A percentile compares a stretch with the other conserved stretches of the same genome.
These are phyloP conservation scores for Melanostoma scalare DNA, from an alignment of 2,888 invertebrate genomes.

Conservation along the genomic window DNA sequence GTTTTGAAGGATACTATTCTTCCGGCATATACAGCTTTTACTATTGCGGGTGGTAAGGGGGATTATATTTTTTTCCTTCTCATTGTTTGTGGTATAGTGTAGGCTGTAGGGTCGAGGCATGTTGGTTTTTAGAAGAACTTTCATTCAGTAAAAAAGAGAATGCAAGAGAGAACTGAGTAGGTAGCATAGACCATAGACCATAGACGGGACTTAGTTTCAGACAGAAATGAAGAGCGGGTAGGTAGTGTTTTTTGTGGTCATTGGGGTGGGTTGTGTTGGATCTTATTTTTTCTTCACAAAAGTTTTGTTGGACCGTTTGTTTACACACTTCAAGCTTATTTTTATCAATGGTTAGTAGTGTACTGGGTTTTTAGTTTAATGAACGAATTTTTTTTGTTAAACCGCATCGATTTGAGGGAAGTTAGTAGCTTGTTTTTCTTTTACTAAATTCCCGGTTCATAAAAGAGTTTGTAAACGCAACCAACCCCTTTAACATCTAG, in stretches of 20 bases:
- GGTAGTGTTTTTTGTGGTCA: constrained; percentile 14
- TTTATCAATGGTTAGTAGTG: constrained; percentile 6
- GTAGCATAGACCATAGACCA: not conserved
- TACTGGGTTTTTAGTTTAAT: not conserved
- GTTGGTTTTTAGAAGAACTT: constrained; percentile 30
- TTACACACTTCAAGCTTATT: constrained; percentile 38
- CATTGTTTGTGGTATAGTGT: constrained; percentile 9
- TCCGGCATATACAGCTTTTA: constrained; percentile 33
- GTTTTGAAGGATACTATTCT: constrained; percentile 25
- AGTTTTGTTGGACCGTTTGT: constrained; percentile 31
- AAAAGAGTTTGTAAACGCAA: no score
- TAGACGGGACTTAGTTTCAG: not conserved
- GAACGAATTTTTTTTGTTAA: not conserved
- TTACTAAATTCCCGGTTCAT: no score
- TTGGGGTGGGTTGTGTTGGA: constrained; percentile 12
- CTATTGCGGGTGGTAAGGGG: constrained; percentile 31
- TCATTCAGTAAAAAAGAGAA: constrained; percentile 67
- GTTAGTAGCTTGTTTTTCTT: no score
- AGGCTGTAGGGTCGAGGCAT: constrained; percentile 3
- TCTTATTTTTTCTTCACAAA: constrained; percentile 5
- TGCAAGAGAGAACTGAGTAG: constrained; percentile 31
- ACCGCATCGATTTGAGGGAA: not conserved
- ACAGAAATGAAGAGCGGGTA: constrained; percentile 10
- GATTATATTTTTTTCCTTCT: constrained; percentile 19
- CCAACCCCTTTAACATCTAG: no score